Percentiles rank a stretch among this genome's conserved stretches.
These are phyloP conservation scores for Onychomys arenicola DNA, from an alignment of 2,797 vertebrate genomes.

Conservation along the genomic window DNA sequence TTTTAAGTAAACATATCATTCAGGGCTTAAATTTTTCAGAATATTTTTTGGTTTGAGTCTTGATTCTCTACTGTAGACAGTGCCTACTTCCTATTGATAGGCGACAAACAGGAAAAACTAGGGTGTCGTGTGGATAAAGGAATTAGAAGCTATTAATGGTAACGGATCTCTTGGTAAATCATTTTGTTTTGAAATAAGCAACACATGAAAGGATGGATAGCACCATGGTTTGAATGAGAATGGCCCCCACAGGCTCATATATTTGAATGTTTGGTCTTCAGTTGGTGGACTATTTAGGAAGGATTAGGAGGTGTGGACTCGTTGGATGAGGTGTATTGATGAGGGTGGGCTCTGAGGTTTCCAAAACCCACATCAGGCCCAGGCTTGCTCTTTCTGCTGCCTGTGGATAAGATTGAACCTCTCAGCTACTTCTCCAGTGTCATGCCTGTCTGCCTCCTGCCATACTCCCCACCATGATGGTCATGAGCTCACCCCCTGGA, in stretches of 20 bases:
- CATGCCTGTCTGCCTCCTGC: not conserved
- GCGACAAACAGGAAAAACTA: not conserved
- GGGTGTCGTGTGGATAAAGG: not conserved
- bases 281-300: not conserved
- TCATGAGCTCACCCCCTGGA: not conserved
- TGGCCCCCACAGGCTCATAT: not conserved
- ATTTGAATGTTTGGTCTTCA: not conserved
- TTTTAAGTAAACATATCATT: not conserved
- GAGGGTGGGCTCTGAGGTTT: not conserved
- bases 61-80: not conserved
- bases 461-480: not conserved
- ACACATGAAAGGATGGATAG: not conserved
- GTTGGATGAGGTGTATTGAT: not conserved
- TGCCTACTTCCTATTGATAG: not conserved
- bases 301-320: not conserved
- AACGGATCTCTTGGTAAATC: conserved; percentile 4
- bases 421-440: not conserved
- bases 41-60: not conserved
- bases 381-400: not conserved
- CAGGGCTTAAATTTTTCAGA: not conserved
- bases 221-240: not conserved
- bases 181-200: conserved; percentile 24
- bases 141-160: not conserved
- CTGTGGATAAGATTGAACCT: not conserved
- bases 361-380: not conserved